Percentiles rank a stretch among this genome's conserved stretches.
Conservation (phyloP, 2,113 vertebrate genomes). For the Xyrauchen texanus region DNA sequence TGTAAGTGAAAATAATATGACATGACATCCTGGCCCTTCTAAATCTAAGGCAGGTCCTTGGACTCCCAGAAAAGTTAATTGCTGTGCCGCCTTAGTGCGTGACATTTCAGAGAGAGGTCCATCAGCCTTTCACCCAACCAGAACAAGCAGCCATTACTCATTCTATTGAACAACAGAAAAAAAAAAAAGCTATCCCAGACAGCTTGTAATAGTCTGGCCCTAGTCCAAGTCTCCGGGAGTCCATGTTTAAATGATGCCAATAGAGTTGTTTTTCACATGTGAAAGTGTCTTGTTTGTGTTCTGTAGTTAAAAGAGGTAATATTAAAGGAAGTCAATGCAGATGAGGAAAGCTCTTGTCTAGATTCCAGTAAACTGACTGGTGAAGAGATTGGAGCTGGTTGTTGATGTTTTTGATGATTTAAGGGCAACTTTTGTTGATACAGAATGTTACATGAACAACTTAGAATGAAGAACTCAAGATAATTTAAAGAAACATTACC, state of each 20-base stretch:
- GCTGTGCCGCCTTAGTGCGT: background rate
- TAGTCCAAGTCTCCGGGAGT: conserved; percentile 49
- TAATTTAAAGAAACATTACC: too few species aligned
- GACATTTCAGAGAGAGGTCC: conserved; percentile 38
- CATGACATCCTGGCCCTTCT: background rate
- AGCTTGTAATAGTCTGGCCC: conserved; percentile 61
- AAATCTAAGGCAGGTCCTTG: conserved; percentile 42
- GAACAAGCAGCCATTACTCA: conserved; percentile 48
- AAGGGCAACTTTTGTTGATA: too few species aligned
- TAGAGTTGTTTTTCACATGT: conserved; percentile 70
- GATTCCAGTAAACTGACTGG: conserved; percentile 63
- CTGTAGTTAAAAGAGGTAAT: conserved; percentile 55
- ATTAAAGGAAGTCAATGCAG: conserved; percentile 65
- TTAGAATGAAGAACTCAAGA: too few species aligned
- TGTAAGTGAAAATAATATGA: conserved; percentile 24
- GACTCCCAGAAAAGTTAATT: conserved; percentile 46
- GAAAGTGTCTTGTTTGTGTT: conserved; percentile 32
- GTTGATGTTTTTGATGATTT: conserved; percentile 15
- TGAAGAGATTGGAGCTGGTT: conserved; percentile 19
- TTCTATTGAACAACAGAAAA: conserved; percentile 33
- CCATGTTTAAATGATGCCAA: conserved; percentile 61
- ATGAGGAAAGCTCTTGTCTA: conserved; percentile 17
- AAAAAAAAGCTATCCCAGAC: conserved; percentile 27
- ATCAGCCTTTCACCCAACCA: conserved; percentile 38
- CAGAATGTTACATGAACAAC: too few species aligned